Conservation (phyloP, 2,888 invertebrate genomes). For the Noctua janthina region DNA sequence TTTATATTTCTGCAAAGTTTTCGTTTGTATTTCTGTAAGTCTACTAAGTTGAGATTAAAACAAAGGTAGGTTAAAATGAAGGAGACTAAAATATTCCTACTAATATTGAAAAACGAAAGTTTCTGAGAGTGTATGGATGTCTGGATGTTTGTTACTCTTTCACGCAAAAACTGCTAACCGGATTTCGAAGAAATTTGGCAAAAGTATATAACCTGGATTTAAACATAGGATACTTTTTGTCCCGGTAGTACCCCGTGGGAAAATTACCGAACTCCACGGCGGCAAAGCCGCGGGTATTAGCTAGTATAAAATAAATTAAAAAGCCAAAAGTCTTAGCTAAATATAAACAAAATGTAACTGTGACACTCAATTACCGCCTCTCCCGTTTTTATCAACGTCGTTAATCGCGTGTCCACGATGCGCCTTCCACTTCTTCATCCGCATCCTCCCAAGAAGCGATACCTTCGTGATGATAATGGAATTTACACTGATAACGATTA, state of each 20-base stretch:
- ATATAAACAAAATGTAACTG: slow-evolving; percentile 30
- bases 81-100: neutral
- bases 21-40: neutral
- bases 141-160: too few species aligned
- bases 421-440: slow-evolving; percentile 23
- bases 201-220: too few species aligned
- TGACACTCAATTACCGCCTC: slow-evolving; percentile 15
- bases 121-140: too few species aligned
- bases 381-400: slow-evolving; percentile 42
- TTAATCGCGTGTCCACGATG: slow-evolving; percentile 44
- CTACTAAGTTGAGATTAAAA: neutral
- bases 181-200: too few species aligned
- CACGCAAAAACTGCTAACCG: too few species aligned
- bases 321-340: neutral
- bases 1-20: neutral
- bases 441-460: slow-evolving; percentile 24
- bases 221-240: too few species aligned
- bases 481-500: slow-evolving; percentile 35
- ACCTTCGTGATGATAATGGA: slow-evolving; percentile 28
- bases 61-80: neutral
- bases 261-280: too few species aligned
- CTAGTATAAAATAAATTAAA: neutral
- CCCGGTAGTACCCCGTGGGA: too few species aligned
- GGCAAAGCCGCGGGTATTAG: too few species aligned
- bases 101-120: too few species aligned